These are phyloP conservation scores for Rhinogobio ventralis DNA, from an alignment of 2,797 vertebrate genomes.

Conservation along the genomic window DNA sequence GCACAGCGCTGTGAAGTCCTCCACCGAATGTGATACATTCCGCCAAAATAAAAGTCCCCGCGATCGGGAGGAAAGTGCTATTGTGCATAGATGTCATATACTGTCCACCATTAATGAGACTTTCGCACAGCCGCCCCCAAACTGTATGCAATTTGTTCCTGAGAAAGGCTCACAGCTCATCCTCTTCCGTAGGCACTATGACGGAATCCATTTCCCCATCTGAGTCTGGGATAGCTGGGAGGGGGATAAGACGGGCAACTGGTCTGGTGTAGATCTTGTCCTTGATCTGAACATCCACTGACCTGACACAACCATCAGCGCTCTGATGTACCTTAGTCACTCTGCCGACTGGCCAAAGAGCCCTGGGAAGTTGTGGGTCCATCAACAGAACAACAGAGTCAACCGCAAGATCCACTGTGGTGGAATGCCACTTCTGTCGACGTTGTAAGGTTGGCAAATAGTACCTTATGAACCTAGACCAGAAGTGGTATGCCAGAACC, in stretches of 20 bases:
- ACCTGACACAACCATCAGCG: background rate
- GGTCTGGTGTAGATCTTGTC: background rate
- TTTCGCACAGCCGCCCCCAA: background rate
- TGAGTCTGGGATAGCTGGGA: background rate
- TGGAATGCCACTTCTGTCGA: background rate
- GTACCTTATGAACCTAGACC: background rate
- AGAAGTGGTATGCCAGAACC: background rate
- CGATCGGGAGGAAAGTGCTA: too few relatives aligned
- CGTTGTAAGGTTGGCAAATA: background rate
- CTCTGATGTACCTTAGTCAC: background rate
- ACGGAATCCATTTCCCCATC: background rate
- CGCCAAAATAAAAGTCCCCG: too few relatives aligned
- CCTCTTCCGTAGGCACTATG: too few relatives aligned
- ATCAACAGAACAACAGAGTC: background rate
- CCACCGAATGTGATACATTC: too few relatives aligned
- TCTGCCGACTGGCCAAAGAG: background rate
- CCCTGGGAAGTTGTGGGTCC: background rate
- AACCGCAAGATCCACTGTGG: background rate
- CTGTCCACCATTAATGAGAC: too few relatives aligned
- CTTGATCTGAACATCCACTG: background rate
- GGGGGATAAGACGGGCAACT: background rate
- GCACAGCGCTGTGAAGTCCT: too few relatives aligned
- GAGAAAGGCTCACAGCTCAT: background rate
- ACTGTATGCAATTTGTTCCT: background rate
- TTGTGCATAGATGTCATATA: too few relatives aligned